These are phyloP conservation scores for Mycalesis mineus DNA, from an alignment of 2,888 invertebrate species.

Conservation along the genomic window DNA sequence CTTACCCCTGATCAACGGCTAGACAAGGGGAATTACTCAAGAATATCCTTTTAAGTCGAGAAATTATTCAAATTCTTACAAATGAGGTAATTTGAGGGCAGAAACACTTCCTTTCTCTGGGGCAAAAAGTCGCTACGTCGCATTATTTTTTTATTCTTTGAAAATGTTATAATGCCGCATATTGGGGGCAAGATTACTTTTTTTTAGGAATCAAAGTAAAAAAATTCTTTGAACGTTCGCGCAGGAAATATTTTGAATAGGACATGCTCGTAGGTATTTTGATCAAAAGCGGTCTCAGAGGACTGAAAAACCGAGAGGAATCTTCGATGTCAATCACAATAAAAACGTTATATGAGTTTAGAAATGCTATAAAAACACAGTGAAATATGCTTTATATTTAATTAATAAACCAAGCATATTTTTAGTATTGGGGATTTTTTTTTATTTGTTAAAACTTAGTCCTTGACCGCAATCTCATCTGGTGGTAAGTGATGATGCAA, in stretches of 20 bases:
- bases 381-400: too few relatives aligned
- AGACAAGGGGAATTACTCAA: constrained; percentile 39
- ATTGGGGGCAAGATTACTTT: background rate
- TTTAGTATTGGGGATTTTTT: too few relatives aligned
- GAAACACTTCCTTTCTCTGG: constrained; percentile 11
- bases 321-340: too few relatives aligned
- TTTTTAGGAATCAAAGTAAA: background rate
- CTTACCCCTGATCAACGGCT: constrained; percentile 28
- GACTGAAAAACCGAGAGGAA: too few relatives aligned
- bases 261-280: background rate
- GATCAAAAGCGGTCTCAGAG: background rate
- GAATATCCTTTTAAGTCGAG: constrained; percentile 35
- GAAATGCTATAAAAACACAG: too few relatives aligned
- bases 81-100: constrained; percentile 33
- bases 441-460: too few relatives aligned
- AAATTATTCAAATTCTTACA: constrained; percentile 36
- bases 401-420: too few relatives aligned
- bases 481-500: too few relatives aligned
- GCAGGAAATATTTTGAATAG: background rate
- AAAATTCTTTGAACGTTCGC: background rate
- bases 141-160: background rate
- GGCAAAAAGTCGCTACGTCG: constrained; percentile 7
- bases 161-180: background rate
- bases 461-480: too few relatives aligned
- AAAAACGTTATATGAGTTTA: too few relatives aligned